These are phyloP conservation scores for Zaprionus bogoriensis DNA, from an alignment of 2,888 invertebrate species.

Conservation along the genomic window DNA sequence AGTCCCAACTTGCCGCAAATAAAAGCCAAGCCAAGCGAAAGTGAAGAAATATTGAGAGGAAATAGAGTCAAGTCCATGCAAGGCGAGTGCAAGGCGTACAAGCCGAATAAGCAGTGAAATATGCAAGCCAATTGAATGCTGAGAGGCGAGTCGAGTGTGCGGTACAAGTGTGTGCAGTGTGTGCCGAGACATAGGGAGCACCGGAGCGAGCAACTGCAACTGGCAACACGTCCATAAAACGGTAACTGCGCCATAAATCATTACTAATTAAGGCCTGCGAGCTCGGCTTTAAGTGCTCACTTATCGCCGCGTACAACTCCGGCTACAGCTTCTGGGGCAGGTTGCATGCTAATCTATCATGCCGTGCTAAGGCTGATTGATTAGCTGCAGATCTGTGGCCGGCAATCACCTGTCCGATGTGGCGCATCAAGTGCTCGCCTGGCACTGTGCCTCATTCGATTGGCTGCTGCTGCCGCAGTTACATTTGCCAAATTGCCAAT, in stretches of 20 bases:
- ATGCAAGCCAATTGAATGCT: conserved; percentile 38
- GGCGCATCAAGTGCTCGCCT: conserved; percentile 24
- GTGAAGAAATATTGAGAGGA: conserved; percentile 15
- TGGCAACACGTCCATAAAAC: conserved; percentile 38
- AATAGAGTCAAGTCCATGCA: conserved; percentile 7
- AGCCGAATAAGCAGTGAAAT: conserved; percentile 18
- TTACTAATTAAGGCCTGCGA: conserved; percentile 48
- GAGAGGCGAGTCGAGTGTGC: conserved; percentile 26
- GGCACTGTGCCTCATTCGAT: background rate
- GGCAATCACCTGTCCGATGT: conserved; percentile 22
- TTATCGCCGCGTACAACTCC: no score
- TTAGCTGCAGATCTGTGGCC: conserved; percentile 44
- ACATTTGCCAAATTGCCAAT: conserved; percentile 36
- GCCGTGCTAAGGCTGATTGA: conserved; percentile 46
- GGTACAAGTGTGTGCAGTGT: conserved; percentile 40
- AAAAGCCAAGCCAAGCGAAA: conserved; percentile 32
- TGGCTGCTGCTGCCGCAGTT: conserved; percentile 1
- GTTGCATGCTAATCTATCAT: conserved; percentile 14
- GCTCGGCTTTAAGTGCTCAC: conserved; percentile 32
- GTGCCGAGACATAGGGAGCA: no score
- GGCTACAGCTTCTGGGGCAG: no score
- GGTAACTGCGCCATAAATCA: conserved; percentile 69
- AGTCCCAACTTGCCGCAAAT: conserved; percentile 41
- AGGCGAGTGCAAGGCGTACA: conserved; percentile 15
- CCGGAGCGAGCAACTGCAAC: conserved; percentile 14